Conservation (phyloP, 2,888 invertebrate genomes). For the Drosophila nigricruria region DNA sequence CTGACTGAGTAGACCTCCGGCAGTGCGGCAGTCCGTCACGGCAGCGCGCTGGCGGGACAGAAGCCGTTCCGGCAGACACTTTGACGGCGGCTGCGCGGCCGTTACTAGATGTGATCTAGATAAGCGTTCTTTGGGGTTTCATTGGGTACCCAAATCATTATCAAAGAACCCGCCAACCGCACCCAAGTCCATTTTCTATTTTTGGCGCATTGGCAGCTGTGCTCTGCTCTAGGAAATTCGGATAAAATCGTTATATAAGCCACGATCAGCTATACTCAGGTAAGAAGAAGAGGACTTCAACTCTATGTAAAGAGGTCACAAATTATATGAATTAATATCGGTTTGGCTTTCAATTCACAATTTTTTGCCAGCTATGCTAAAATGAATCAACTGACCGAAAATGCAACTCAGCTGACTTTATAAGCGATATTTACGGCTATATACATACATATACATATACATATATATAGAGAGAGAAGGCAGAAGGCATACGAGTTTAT, state of each 20-base stretch:
- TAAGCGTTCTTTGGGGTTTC: conserved; percentile 48
- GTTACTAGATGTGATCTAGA: conserved; percentile 60
- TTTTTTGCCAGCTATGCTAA: conserved; percentile 10
- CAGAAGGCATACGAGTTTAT: neutral
- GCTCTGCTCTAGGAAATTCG: neutral
- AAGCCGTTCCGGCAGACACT: conserved; percentile 68
- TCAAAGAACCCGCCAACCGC: conserved; percentile 42
- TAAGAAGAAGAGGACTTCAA: neutral
- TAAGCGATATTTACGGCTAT: conserved; percentile 6
- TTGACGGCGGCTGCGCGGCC: conserved; percentile 62
- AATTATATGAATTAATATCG: conserved; percentile 11
- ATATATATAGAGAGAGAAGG: conserved; percentile 4
- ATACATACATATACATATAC: neutral
- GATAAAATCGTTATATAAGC: neutral
- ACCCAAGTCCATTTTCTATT: conserved; percentile 9
- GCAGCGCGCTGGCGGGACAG: conserved; percentile 30
- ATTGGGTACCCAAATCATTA: conserved; percentile 43
- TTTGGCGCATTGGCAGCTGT: conserved; percentile 28
- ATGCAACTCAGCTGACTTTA: conserved; percentile 26
- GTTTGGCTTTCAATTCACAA: conserved; percentile 11
- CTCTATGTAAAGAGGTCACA: conserved; percentile 12
- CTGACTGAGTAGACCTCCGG: conserved; percentile 45
- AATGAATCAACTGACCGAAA: conserved; percentile 13
- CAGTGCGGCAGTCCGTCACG: conserved; percentile 32
- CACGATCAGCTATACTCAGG: conserved; percentile 2